Conservation (phyloP, 2,888 invertebrate species). For the Temnothorax unifasciatus region DNA sequence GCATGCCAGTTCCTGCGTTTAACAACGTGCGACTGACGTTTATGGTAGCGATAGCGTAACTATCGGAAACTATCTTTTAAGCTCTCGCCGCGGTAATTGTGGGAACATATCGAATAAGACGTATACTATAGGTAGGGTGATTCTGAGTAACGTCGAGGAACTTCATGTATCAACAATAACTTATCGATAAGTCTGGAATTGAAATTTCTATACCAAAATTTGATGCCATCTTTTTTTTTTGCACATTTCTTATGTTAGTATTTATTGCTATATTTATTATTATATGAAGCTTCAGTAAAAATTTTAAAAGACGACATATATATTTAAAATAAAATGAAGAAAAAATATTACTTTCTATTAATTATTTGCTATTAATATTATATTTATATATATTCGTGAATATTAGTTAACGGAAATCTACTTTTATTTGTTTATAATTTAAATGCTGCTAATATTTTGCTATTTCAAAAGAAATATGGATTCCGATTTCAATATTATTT, state of each 20-base stretch:
- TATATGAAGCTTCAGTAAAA: background rate
- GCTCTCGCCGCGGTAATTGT: constrained; percentile 25
- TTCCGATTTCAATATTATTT: constrained; percentile 6
- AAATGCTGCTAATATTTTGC: background rate
- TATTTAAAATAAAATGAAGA: background rate
- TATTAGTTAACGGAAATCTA: background rate
- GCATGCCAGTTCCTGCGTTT: constrained; percentile 44
- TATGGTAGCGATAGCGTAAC: constrained; percentile 41
- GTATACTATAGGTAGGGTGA: background rate
- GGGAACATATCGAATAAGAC: constrained; percentile 25
- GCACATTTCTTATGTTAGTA: background rate
- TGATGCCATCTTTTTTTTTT: background rate
- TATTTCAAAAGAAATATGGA: no score
- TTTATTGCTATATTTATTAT: background rate
- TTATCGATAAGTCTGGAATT: background rate
- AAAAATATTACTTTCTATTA: no score
- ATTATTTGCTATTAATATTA: background rate
- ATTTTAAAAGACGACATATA: background rate
- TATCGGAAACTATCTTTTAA: constrained; percentile 40
- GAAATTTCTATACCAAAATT: background rate
- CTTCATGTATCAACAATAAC: background rate
- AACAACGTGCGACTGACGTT: constrained; percentile 46
- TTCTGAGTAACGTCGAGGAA: background rate
- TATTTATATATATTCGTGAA: background rate
- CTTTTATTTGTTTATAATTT: background rate